Evolutionary conservation across 1,140 invertebrate genomes (phyloP), one percentile per base, ranked within the genome.

Genomic region (Alviniconcha marisindica): DNA sequence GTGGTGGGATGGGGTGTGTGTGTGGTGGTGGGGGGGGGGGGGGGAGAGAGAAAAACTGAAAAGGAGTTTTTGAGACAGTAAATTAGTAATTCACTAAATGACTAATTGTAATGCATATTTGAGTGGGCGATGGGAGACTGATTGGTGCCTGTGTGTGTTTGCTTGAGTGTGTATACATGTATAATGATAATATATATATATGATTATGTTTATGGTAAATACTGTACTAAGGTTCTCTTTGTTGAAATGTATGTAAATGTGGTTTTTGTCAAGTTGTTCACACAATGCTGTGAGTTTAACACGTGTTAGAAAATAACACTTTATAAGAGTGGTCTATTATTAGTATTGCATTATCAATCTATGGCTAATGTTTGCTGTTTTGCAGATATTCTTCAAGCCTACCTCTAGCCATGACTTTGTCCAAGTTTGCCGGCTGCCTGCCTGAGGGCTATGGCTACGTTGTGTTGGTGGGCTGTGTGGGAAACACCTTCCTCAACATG

Each of bases 371-470:
- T n/a, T n/a, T n/a, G n/a, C n/a, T n/a, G n/a, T n/a, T n/a, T n/a
- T n/a, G n/a, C n/a, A n/a, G n/a, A n/a, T n/a, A n/a, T n/a, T n/a
- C n/a, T n/a, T n/a, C n/a, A n/a, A n/a, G n/a, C n/a, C n/a, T n/a
- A n/a, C n/a, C n/a, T n/a, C n/a, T n/a, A n/a, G n/a, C n/a, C n/a
- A n/a, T n/a, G n/a, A n/a, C n/a, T n/a, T n/a, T n/a, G n/a, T n/a
- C n/a, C n/a, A 85, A 83, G 74, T 81, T 83, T 77, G 74, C 81
- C 21, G 80, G 86, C 24, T 28, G 74, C 60, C 63, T 91, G n/a
- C 89, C 90, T 1, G 86, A 87, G 24, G 86, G 82, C 33, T 91
- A 90, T 86, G 89, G 90, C 60, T 88, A 86, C 81, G 91, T 91
- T 18, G 81, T 91, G 24, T 48, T 91, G 60, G 84, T 85, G 51